Evolutionary conservation across 2,888 invertebrate species (phyloP), one percentile per base, ranked within the genome.

Genomic region (Nesidiocoris tenuis): DNA sequence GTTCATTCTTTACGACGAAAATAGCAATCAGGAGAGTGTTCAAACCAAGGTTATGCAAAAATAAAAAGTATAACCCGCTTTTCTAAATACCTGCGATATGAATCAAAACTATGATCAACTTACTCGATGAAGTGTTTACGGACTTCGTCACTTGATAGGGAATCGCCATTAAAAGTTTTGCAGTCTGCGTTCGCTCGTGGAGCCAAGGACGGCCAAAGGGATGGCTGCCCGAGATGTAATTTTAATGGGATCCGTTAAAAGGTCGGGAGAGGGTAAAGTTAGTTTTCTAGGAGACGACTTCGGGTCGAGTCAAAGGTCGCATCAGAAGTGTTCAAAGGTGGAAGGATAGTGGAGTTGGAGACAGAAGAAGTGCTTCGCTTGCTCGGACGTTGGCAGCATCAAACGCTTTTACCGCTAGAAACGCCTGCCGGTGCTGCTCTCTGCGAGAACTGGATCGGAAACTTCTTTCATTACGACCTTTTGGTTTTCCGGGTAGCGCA

Each of bases 401-500:
- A 39, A 39, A 39, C 39, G 39, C 39, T 39, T 39, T 39, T 12
- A 39, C n/a, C n/a, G n/a, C n/a, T n/a, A 39, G 12, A 12, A 39
- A 12, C 39, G 39, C 39, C 39, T 39, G 3, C 39, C 12, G 39
- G 39, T 12, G 39, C n/a, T n/a, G n/a, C n/a, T 39, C 39, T 39
- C 39, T n/a, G n/a, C n/a, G n/a, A n/a, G n/a, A n/a, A n/a, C 7
- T 7, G n/a, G 59, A 59, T 59, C 59, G 59, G n/a, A 59, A 59
- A 59, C 59, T 59, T 59, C 59, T 59, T 59, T 59, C 59, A 59
- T 59, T 59, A 59, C 59, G 59, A 59, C 59, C 59, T 59, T 59
- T 59, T 19, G 59, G 59, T 19, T n/a, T 16, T 39, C 39, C 3
- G 39, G 12, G 39, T 39, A 39, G 5, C 12, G 39, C 39, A 39